phyloP scores from a whole-genome alignment of 2,797 vertebrate genomes.

The Typhlichthys subterraneus region DNA sequence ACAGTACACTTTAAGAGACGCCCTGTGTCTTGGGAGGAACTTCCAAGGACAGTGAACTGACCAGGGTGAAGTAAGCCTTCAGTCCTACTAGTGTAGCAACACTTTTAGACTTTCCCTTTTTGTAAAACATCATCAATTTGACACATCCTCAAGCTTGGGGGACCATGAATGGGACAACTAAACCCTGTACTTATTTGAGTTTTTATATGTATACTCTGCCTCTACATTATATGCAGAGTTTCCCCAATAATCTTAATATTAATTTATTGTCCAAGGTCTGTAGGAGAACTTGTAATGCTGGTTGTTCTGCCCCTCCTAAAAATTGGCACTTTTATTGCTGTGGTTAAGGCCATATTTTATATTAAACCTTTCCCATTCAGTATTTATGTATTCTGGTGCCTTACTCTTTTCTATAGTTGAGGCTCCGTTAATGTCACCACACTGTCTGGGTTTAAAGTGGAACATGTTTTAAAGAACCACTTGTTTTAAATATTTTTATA shows the following conservation, averaged over 20 bases:
- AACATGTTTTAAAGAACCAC: slow-evolving; percentile 23
- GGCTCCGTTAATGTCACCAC: slow-evolving; percentile 53
- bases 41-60: slow-evolving; percentile 53
- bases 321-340: slow-evolving; percentile 33
- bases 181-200: no score
- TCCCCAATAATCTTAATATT: slow-evolving; percentile 4
- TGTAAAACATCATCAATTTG: slow-evolving; percentile 49
- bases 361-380: slow-evolving; percentile 33
- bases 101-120: slow-evolving; percentile 30
- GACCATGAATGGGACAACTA: background rate
- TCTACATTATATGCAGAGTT: slow-evolving; percentile 14
- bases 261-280: slow-evolving; percentile 2
- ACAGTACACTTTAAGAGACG: slow-evolving; percentile 40
- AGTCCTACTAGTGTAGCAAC: slow-evolving; percentile 38
- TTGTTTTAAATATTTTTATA: slow-evolving; percentile 69
- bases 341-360: slow-evolving; percentile 54
- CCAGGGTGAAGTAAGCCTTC: slow-evolving; percentile 39
- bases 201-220: no score
- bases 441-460: slow-evolving; percentile 29
- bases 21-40: slow-evolving; percentile 13
- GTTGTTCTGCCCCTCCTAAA: slow-evolving; percentile 69
- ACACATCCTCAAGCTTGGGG: slow-evolving; percentile 10
- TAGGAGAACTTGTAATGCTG: slow-evolving; percentile 76
- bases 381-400: slow-evolving; percentile 68
- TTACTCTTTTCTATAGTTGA: slow-evolving; percentile 52